A percentile compares a stretch with the other conserved stretches of the same genome.
Evolutionary conservation across 1,140 invertebrate species (phyloP).

Genomic region (Megalopta genalis): DNA sequence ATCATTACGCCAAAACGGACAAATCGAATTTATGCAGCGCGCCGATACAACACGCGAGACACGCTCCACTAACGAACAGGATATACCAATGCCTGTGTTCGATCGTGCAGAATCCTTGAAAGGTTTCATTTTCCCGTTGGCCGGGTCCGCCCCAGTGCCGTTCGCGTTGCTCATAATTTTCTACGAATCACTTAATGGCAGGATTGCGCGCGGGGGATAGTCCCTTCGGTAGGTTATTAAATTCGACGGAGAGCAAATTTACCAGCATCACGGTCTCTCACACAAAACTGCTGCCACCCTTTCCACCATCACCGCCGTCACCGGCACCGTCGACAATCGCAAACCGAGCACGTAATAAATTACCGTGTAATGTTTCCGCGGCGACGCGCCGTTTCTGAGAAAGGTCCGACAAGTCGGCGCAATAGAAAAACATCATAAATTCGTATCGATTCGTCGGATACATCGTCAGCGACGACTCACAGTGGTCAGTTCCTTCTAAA

Average conservation of each 20-base stretch:
- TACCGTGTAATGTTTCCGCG: constrained; percentile 71
- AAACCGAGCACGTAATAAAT: constrained; percentile 71
- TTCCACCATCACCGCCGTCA: no score
- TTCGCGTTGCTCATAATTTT: constrained; percentile 43
- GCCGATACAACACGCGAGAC: no score
- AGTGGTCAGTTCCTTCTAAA: no score
- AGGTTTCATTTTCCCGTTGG: constrained; percentile 31
- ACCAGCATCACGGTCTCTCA: constrained; percentile 40
- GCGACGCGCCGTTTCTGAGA: constrained; percentile 67
- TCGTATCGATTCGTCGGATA: constrained; percentile 71
- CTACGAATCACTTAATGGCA: constrained; percentile 23
- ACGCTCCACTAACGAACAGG: no score
- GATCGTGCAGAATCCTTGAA: constrained; percentile 2
- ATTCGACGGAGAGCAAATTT: constrained; percentile 65
- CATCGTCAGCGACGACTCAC: constrained; percentile 45
- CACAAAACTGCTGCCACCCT: background rate
- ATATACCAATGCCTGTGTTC: background rate
- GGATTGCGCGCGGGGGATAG: background rate
- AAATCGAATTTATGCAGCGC: no score
- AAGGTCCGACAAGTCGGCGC: constrained; percentile 75
- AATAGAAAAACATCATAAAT: constrained; percentile 79
- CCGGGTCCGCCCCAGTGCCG: background rate
- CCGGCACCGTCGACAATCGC: background rate
- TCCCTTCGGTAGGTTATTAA: constrained; percentile 67
- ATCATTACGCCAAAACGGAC: no score